Percentiles rank a stretch among this genome's conserved stretches.
phyloP scores from a whole-genome alignment of 2,797 vertebrate genomes.

The Takifugu rubripes region DNA sequence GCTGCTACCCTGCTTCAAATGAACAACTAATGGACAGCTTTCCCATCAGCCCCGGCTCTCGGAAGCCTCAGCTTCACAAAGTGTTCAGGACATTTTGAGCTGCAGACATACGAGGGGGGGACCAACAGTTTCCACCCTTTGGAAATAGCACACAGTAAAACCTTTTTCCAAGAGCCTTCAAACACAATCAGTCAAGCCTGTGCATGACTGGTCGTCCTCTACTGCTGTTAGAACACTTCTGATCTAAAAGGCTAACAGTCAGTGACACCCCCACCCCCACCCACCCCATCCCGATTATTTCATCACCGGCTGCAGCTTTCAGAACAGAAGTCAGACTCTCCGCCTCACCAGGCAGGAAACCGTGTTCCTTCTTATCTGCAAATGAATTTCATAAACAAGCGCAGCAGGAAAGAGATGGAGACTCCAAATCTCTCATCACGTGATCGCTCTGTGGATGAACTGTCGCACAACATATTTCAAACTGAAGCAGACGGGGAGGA shows the following conservation, averaged over 20 bases:
- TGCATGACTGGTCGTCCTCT: slow-evolving; percentile 35
- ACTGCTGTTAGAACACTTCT: slow-evolving; percentile 36
- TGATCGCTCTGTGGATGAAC: slow-evolving; percentile 3
- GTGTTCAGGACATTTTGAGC: slow-evolving; percentile 47
- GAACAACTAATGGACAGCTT: slow-evolving; percentile 26
- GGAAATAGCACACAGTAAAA: slow-evolving; percentile 51
- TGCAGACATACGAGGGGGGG: slow-evolving; percentile 38
- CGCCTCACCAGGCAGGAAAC: slow-evolving; percentile 4
- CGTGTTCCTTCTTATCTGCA: not conserved
- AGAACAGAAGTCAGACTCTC: slow-evolving; percentile 15
- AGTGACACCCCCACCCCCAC: slow-evolving; percentile 51
- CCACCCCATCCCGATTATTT: slow-evolving; percentile 49
- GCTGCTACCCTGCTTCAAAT: slow-evolving; percentile 2
- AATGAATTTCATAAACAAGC: too few relatives aligned
- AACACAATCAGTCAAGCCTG: slow-evolving; percentile 37
- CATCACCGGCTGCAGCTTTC: slow-evolving; percentile 30
- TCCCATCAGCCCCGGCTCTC: slow-evolving; percentile 22
- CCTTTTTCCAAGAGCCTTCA: slow-evolving; percentile 53
- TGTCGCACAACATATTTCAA: slow-evolving; percentile 2
- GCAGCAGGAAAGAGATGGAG: too few relatives aligned
- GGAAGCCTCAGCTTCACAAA: slow-evolving; percentile 29
- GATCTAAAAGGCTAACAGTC: slow-evolving; percentile 38
- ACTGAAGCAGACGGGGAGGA: slow-evolving; percentile 9
- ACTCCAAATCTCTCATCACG: slow-evolving; percentile 7
- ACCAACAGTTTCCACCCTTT: slow-evolving; percentile 20